Percentiles rank a stretch among this genome's conserved stretches.
These are phyloP conservation scores for Hyposmocoma kahamanoa DNA, from an alignment of 1,140 invertebrate species.

Conservation along the genomic window DNA sequence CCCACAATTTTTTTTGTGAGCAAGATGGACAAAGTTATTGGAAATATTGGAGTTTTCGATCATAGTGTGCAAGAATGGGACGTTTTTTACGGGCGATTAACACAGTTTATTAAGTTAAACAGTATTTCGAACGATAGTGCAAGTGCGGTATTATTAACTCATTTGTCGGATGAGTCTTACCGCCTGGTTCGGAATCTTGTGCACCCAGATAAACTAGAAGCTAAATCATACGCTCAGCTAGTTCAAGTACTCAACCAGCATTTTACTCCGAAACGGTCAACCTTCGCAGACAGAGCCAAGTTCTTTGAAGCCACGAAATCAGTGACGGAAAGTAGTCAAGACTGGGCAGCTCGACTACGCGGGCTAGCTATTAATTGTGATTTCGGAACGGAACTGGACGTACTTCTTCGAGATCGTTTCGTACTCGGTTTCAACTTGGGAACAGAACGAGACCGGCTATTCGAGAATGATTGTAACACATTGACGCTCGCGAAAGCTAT, in stretches of 20 bases:
- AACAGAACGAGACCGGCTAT: neutral
- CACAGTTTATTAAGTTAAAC: slow-evolving; percentile 3
- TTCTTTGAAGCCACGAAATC: neutral
- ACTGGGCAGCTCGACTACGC: neutral
- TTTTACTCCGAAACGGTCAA: neutral
- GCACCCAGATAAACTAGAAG: slow-evolving; percentile 9
- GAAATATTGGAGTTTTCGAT: neutral
- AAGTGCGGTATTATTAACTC: no score
- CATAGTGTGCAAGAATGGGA: slow-evolving; percentile 4
- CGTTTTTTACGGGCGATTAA: neutral
- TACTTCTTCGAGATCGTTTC: slow-evolving; percentile 13
- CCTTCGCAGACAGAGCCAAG: neutral
- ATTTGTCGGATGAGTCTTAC: no score
- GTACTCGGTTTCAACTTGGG: slow-evolving; percentile 5
- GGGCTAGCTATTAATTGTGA: neutral
- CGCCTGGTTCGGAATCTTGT: slow-evolving; percentile 14
- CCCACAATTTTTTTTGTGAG: no score
- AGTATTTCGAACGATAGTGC: no score
- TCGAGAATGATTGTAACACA: neutral
- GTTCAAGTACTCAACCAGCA: neutral
- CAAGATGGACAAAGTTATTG: no score
- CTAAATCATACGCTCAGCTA: slow-evolving; percentile 13
- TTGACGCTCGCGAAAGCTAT: neutral
- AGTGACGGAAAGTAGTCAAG: neutral
- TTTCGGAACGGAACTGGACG: neutral